Evolutionary conservation across 2,888 invertebrate genomes (phyloP).

Genomic region (Stenurella melanura): DNA sequence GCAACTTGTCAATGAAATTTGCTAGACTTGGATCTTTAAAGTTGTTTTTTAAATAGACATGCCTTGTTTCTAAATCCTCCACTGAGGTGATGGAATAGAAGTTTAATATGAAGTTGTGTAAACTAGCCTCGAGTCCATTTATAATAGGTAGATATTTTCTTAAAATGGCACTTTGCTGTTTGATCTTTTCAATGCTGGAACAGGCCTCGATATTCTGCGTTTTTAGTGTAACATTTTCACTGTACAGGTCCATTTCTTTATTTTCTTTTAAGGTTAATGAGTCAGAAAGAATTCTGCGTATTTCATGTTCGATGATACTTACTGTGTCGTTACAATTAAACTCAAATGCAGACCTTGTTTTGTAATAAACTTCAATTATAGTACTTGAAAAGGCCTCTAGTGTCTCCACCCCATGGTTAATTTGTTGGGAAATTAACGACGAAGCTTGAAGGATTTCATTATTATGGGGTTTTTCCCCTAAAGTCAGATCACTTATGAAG

Average conservation of each 20-base stretch:
- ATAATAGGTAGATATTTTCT: constrained; percentile 36
- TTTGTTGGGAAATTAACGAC: constrained; percentile 79
- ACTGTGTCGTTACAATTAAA: constrained; percentile 72
- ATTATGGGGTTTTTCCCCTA: constrained; percentile 79
- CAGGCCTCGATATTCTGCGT: constrained; percentile 74
- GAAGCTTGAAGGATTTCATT: constrained; percentile 81
- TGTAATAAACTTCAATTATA: constrained; percentile 80
- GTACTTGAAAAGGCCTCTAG: constrained; percentile 76
- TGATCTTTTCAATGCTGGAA: constrained; percentile 75
- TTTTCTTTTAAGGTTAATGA: constrained; percentile 27
- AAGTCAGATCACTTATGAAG: constrained; percentile 69
- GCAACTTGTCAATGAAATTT: constrained; percentile 31
- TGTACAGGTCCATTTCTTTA: constrained; percentile 58
- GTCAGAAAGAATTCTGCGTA: constrained; percentile 61
- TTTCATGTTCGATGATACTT: constrained; percentile 74
- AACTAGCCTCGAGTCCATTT: background rate
- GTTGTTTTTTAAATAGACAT: constrained; percentile 53
- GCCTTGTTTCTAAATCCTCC: constrained; percentile 69
- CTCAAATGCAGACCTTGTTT: constrained; percentile 64
- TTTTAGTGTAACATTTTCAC: constrained; percentile 69
- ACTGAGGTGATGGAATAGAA: constrained; percentile 71
- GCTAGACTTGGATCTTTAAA: constrained; percentile 3
- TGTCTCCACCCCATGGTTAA: constrained; percentile 76
- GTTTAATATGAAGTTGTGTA: constrained; percentile 63
- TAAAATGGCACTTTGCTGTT: constrained; percentile 75